phyloP scores from a whole-genome alignment of 2,113 vertebrate species.

The Vulpes ferrilata region DNA sequence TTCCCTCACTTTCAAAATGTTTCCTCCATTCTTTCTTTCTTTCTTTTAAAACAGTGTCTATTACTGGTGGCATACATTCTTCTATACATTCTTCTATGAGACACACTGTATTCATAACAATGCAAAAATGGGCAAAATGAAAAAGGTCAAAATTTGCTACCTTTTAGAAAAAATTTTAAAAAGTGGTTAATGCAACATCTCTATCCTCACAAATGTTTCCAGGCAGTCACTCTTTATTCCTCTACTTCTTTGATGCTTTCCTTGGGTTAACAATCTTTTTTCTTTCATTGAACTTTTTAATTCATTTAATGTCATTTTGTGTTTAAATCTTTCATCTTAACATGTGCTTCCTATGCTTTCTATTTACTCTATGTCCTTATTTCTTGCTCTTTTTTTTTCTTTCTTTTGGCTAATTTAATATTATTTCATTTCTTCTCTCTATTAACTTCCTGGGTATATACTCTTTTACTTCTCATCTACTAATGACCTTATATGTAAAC shows the following conservation, averaged over 20 bases:
- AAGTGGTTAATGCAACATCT: not conserved
- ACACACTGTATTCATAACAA: not conserved
- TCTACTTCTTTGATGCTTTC: not conserved
- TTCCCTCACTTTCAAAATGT: not conserved
- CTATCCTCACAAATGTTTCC: not conserved
- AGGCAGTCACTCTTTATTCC: not conserved
- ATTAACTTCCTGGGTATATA: not conserved
- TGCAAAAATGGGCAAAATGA: not conserved
- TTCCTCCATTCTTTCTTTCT: not conserved
- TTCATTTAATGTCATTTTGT: not conserved
- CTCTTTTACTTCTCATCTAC: not conserved
- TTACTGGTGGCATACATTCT: not conserved
- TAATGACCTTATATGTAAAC: not conserved
- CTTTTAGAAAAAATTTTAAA: not conserved
- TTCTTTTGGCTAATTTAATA: not conserved
- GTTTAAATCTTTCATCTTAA: constrained; percentile 10
- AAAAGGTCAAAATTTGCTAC: not conserved
- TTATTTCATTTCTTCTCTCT: not conserved
- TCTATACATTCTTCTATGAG: not conserved
- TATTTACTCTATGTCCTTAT: not conserved
- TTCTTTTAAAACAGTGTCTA: not conserved
- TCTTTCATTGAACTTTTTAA: not conserved
- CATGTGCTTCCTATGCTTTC: not conserved
- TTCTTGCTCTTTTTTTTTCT: not conserved
- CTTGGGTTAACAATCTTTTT: not conserved